Percentiles rank a stretch among this genome's conserved stretches.
These are phyloP conservation scores for Chelonus formosanus DNA, from an alignment of 2,888 invertebrate genomes.

Conservation along the genomic window DNA sequence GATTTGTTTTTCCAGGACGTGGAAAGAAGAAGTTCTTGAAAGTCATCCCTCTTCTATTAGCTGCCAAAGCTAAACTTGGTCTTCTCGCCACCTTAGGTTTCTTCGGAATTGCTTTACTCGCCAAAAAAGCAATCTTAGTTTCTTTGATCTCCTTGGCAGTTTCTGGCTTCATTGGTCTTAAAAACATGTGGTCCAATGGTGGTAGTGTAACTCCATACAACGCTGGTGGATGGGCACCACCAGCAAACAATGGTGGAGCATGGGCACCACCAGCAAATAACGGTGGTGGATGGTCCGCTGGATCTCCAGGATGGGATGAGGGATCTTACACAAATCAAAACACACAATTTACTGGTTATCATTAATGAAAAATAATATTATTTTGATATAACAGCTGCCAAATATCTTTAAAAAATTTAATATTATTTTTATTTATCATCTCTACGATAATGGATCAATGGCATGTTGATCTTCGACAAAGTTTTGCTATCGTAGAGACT, in stretches of 20 bases:
- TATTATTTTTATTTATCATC: conserved; percentile 3
- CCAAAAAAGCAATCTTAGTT: conserved; percentile 73
- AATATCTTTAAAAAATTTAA: conserved; percentile 20
- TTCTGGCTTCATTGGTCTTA: conserved; percentile 67
- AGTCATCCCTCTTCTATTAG: conserved; percentile 69
- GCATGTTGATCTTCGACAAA: not conserved
- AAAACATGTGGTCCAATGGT: conserved; percentile 57
- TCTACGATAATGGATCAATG: conserved; percentile 7
- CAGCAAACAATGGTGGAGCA: conserved; percentile 34
- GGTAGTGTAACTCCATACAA: conserved; percentile 58
- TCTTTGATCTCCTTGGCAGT: conserved; percentile 71
- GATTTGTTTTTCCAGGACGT: conserved; percentile 63
- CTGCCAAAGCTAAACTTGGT: conserved; percentile 71
- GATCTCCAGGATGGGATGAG: conserved; percentile 56
- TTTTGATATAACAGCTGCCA: conserved; percentile 22
- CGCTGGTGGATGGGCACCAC: conserved; percentile 47
- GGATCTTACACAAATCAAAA: conserved; percentile 48
- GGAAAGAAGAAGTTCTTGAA: conserved; percentile 70
- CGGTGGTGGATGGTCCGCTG: conserved; percentile 45
- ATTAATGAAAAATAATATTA: conserved; percentile 44
- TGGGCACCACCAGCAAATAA: conserved; percentile 38
- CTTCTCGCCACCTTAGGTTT: conserved; percentile 68
- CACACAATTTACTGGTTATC: conserved; percentile 59
- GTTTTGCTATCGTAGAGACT: not conserved
- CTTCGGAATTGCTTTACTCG: conserved; percentile 70